A percentile compares a stretch with the other conserved stretches of the same genome.
phyloP scores from a whole-genome alignment of 2,797 vertebrate species.

The Gadopsis marmoratus region DNA sequence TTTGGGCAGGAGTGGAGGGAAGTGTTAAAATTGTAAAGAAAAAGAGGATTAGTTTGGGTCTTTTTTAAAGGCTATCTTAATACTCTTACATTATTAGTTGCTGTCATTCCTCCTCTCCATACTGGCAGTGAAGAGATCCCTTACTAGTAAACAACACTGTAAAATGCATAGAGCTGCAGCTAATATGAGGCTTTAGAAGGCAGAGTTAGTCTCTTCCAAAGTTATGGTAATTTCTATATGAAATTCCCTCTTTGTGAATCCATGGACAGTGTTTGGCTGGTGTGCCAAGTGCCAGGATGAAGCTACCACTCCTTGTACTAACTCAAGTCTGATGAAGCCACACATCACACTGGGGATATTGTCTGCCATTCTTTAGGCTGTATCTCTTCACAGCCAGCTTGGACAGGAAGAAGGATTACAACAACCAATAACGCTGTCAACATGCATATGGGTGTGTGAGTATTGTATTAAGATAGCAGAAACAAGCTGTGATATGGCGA shows the following conservation, averaged over 20 bases:
- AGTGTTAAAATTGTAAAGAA: neutral
- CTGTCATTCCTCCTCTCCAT: conserved; percentile 4
- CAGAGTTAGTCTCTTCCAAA: conserved; percentile 1
- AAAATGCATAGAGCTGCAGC: neutral
- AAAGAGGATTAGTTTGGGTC: neutral
- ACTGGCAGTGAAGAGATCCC: neutral
- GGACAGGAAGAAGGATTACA: neutral
- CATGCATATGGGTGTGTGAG: neutral
- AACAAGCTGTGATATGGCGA: neutral
- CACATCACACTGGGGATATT: neutral
- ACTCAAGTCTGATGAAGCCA: neutral
- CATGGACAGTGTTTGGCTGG: neutral
- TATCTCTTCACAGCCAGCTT: neutral
- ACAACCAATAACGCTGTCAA: neutral
- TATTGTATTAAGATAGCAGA: neutral
- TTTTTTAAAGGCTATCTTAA: neutral
- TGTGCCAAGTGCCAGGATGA: conserved; percentile 1
- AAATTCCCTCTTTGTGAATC: neutral
- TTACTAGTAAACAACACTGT: neutral
- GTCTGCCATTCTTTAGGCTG: neutral
- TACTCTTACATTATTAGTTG: neutral
- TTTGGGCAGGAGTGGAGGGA: neutral
- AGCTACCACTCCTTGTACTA: neutral
- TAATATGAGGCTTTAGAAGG: neutral
- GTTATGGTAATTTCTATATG: neutral